A percentile compares a stretch with the other conserved stretches of the same genome.
Conservation (phyloP, 1,140 invertebrate species). For the Luehdorfia chinensis region DNA sequence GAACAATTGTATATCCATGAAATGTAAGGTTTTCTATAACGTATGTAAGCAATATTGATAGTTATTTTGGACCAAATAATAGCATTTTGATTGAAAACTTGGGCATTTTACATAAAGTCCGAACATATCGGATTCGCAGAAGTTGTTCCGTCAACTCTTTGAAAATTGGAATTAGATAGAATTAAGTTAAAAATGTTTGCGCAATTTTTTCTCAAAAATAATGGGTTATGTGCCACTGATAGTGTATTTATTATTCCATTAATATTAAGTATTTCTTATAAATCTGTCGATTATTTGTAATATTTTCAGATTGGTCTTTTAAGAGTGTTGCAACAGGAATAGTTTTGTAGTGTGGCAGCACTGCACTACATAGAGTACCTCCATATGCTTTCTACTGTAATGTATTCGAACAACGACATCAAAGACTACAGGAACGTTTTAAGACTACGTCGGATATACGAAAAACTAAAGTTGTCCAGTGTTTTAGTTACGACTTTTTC, state of each 20-base stretch:
- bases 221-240: neutral
- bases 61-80: no score
- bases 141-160: neutral
- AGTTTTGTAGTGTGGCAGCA: conserved; percentile 45
- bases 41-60: no score
- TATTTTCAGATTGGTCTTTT: conserved; percentile 76
- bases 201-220: conserved; percentile 5
- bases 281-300: conserved; percentile 3
- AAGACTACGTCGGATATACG: conserved; percentile 36
- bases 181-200: neutral
- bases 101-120: no score
- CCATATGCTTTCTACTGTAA: conserved; percentile 22
- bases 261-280: conserved; percentile 4
- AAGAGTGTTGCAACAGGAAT: conserved; percentile 70
- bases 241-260: conserved; percentile 13
- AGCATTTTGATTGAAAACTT: no score
- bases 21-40: no score
- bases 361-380: conserved; percentile 24
- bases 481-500: conserved; percentile 34
- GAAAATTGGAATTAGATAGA: neutral
- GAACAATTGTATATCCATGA: conserved; percentile 1
- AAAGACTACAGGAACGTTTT: conserved; percentile 38
- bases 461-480: conserved; percentile 22
- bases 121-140: no score
- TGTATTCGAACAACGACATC: conserved; percentile 59